Evolutionary conservation across 1,140 invertebrate genomes (phyloP).

Genomic region (Drosophila truncata): DNA sequence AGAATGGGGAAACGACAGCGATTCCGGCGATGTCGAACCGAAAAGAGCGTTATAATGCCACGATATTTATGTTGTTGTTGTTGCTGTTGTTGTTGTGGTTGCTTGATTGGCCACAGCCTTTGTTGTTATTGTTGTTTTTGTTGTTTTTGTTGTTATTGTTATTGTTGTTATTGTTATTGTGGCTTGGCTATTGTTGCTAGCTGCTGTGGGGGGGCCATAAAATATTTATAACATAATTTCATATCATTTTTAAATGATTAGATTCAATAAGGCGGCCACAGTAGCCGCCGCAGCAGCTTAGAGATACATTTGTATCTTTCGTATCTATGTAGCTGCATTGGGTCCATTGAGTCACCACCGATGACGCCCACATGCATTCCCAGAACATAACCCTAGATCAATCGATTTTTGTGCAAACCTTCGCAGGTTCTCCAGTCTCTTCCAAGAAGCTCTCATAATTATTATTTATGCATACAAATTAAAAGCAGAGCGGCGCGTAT

Average conservation of each 20-base stretch:
- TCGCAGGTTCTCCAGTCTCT: constrained; percentile 10
- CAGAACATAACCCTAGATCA: constrained; percentile 41
- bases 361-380: constrained; percentile 56
- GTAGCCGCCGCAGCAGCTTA: constrained; percentile 24
- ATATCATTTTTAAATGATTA: constrained; percentile 81
- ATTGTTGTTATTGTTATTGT: too few species aligned
- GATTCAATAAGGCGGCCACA: constrained; percentile 67
- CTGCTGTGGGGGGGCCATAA: constrained; percentile 50
- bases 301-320: constrained; percentile 61
- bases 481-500: constrained; percentile 61
- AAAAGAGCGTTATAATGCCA: constrained; percentile 64
- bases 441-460: constrained; percentile 69
- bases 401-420: constrained; percentile 41
- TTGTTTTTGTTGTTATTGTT: neutral
- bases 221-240: constrained; percentile 81
- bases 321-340: neutral
- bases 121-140: constrained; percentile 31
- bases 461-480: constrained; percentile 81
- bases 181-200: constrained; percentile 3
- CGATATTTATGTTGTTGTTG: constrained; percentile 51
- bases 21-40: constrained; percentile 25
- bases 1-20: constrained; percentile 31
- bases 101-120: constrained; percentile 52
- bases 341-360: constrained; percentile 25
- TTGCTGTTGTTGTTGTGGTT: constrained; percentile 38